A percentile compares a stretch with the other conserved stretches of the same genome.
phyloP scores from a whole-genome alignment of 1,140 invertebrate species.

The Pemphigus obesinymphae region DNA sequence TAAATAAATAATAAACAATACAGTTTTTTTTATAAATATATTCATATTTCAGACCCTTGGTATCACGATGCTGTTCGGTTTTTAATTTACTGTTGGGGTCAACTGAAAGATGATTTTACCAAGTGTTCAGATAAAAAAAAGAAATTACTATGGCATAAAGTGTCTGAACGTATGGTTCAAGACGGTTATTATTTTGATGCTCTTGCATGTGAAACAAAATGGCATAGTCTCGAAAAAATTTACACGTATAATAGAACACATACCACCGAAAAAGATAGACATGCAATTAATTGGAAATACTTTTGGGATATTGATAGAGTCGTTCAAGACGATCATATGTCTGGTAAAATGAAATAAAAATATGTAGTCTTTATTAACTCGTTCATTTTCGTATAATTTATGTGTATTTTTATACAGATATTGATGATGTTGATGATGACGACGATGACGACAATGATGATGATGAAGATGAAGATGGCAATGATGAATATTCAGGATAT shows the following conservation, averaged over 20 bases:
- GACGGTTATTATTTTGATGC: constrained; percentile 13
- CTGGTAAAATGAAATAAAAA: background rate
- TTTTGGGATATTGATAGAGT: constrained; percentile 14
- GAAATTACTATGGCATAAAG: background rate
- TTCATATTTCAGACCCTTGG: background rate
- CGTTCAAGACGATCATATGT: background rate
- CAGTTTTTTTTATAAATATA: background rate
- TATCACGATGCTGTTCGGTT: background rate
- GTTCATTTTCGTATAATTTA: background rate
- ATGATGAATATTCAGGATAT: background rate
- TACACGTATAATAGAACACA: constrained; percentile 12
- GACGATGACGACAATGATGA: background rate
- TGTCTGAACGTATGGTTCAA: background rate
- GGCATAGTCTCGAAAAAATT: constrained; percentile 3
- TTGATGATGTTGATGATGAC: background rate
- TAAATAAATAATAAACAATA: background rate
- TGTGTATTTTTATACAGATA: background rate
- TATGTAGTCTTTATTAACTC: background rate
- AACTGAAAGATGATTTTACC: background rate
- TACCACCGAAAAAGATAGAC: background rate
- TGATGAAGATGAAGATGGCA: background rate
- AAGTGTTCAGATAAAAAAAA: background rate
- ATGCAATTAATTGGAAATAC: background rate
- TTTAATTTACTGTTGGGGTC: constrained; percentile 15
- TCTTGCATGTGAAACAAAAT: background rate